Base-by-base conservation (phyloP, 1,140 invertebrate genomes). In the Meloidogyne exigua region DNA sequence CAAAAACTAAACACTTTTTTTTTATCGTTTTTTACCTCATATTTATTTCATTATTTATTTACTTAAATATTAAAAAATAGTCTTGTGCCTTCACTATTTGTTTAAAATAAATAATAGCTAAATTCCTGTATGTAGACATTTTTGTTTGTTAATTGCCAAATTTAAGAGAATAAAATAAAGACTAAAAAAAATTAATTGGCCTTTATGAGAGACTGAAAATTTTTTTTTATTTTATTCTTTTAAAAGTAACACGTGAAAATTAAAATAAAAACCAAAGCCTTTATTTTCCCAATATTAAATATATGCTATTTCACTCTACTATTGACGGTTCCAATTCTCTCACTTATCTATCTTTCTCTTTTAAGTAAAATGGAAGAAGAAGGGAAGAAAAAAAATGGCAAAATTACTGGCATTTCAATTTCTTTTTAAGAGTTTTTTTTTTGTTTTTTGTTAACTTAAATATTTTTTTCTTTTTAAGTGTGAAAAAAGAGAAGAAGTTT, bases 391-490 rank as follows among this genome's bases (percentile, higher is more conserved):
- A 9, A 57, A 57, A 57, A 57, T 57, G 49, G 49, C 44, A 49
- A 49, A 49, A 49, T 49, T 49, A 57, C n/a, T 57, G 49, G 49
- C 49, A 57, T 57, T 57, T 57, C n/a, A 44, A 44, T 44, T 44
- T 44, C 1, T 18, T 44, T 44, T 2, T 15, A 13, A 57, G 49
- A 57, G 49, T 57, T 44, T 44, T 57, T 18, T 57, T 57, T 57
- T 21, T n/a, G n/a, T n/a, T n/a, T n/a, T n/a, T n/a, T n/a, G n/a
- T n/a, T n/a, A n/a, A n/a, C 49, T 57, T 15, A 49, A 49, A 15
- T 49, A 49, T 49, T 49, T 57, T 21, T n/a, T 57, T 57, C 7
- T 39, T 39, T 57, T 57, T 57, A 57, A 57, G n/a, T 57, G 18
- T 57, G 49, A 57, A 57, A 10, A n/a, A n/a, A n/a, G 7, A 4